Evolutionary conservation across 2,113 vertebrate genomes (phyloP).

Genomic region (Macrotis lagotis): DNA sequence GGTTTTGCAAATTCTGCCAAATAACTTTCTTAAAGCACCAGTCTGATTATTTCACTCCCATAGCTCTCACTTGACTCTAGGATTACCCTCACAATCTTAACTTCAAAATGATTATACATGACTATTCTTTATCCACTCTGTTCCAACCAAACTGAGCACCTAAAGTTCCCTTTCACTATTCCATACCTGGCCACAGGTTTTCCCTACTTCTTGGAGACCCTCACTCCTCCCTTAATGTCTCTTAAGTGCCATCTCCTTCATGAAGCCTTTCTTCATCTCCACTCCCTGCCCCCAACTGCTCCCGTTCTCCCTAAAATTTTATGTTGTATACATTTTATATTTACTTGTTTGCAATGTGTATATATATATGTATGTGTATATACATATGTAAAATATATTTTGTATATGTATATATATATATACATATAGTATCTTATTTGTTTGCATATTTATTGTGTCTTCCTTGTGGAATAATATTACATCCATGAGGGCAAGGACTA

Average conservation of each 20-base stretch:
- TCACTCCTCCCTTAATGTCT: no score
- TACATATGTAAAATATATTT: no score
- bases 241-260: not conserved
- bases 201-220: not conserved
- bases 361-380: no score
- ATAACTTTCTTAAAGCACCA: no score
- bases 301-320: not conserved
- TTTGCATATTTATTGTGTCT: not conserved
- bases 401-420: no score
- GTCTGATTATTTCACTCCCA: not conserved
- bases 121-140: not conserved
- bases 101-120: not conserved
- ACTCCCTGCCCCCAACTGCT: not conserved
- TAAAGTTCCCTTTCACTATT: no score
- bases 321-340: not conserved
- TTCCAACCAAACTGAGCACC: no score
- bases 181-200: no score
- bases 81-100: not conserved
- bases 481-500: not conserved
- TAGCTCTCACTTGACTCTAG: not conserved
- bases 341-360: not conserved
- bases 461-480: not conserved
- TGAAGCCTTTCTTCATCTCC: not conserved
- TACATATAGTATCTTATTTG: no score
- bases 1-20: no score